Evolutionary conservation across 2,797 vertebrate species (phyloP), one percentile per base, ranked within the genome.

Genomic region (Diplodus sargus): DNA sequence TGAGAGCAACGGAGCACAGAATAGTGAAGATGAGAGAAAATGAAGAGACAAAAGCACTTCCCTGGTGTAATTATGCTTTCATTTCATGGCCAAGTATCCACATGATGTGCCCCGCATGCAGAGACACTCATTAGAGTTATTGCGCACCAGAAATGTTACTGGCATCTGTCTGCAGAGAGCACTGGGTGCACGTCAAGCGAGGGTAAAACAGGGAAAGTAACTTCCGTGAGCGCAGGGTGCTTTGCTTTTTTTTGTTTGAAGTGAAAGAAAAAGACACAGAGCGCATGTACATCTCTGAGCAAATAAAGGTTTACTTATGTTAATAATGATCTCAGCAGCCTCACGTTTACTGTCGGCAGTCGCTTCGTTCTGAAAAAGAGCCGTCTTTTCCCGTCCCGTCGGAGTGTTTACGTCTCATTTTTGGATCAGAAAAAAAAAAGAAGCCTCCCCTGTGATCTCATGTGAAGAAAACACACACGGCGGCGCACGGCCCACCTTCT

Each of bases 71-170:
- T 93, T 93, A 93, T 84, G 89, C 90, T 91, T 92, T 92, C 90
- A 91, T 93, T 93, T 94, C 90, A 92, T 91, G 91, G 91, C 89
- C 90, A 92, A 90, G 91, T 91, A 89, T 93, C 83, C 87, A 82
- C 89, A 84, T 74, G 82, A 91, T 92, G 92, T 88, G 90, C 69
- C 67, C 82, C 57, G 87, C 90, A 91, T 92, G 81, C 76, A 84
- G 81, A 92, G 85, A 80, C 18, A 2, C 85, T 85, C 90, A 91
- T 94, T 92, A 91, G 79, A 78, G 64, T 62, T 70, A 85, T 76
- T 75, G 80, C 79, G 81, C 81, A 64, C 80, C 76, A 76, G 60
- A 86, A 86, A 83, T 72, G 45, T 82, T 76, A 88, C 78, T 81
- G 75, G 52, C 87, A 84, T 72, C 74, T 78, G 87, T 66, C 74